Evolutionary conservation across 2,797 vertebrate species (phyloP), one percentile per base, ranked within the genome.

Genomic region (Tauraco hartlaubi): DNA sequence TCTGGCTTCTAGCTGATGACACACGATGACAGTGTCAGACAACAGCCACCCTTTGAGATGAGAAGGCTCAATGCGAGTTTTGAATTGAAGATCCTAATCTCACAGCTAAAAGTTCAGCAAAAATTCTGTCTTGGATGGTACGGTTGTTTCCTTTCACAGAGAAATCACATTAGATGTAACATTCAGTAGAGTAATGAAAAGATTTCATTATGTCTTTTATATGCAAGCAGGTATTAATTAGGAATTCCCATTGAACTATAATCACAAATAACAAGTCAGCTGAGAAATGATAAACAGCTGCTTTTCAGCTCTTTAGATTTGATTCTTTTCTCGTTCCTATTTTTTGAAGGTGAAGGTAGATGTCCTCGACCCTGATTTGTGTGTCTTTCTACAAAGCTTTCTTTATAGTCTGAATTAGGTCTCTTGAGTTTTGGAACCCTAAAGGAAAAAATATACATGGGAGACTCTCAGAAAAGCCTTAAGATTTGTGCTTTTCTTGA

Each of bases 311-410:
- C 43, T 71, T 71, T 9, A 87, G 31, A 18, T 82, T 61, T 52
- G 33, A 77, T 46, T 44, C 51, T 90, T 90, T 54, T 19, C 18
- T 62, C 52, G 74, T 77, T 35, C 46, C 14, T 54, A 1, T 6
- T 39, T 78, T 92, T n/a, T 63, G 35, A 86, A 78, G 62, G 67
- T 46, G 49, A 26, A 83, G 54, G 37, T 26, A 83, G 37, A 52
- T 29, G 31, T 59, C 31, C 56, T 44, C 0, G 0, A 17, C 20
- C 12, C 17, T 1, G 1, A 52, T 26, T 37, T 31, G 14, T 56
- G 9, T 56, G 39, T 68, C 48, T n/a, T 37, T 72, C 52, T 28
- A 41, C 48, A 71, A 59, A 26, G 31, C 52, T 59, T 82, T 41
- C 51, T n/a, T 78, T 33, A 66, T 6, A 44, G 56, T 19, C 37